phyloP scores from a whole-genome alignment of 1,140 invertebrate species.

The Heliconius hermathena region DNA sequence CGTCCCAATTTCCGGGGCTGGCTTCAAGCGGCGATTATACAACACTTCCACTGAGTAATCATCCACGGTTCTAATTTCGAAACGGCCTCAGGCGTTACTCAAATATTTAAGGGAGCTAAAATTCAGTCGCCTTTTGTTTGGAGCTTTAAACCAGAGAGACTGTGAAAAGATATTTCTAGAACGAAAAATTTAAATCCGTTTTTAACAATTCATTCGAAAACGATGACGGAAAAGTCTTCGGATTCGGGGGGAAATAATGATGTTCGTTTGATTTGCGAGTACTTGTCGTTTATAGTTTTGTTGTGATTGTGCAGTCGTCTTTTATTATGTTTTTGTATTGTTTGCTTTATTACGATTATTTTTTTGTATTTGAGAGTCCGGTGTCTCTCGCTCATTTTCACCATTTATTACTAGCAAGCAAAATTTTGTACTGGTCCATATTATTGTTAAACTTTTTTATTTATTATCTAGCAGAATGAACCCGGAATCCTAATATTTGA shows the following conservation, averaged over 20 bases:
- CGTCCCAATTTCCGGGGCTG: slow-evolving; percentile 36
- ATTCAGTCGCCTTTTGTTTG: slow-evolving; percentile 39
- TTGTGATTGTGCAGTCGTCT: neutral
- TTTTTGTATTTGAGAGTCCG: too few relatives aligned
- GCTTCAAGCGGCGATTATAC: slow-evolving; percentile 37
- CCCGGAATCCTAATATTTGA: too few relatives aligned
- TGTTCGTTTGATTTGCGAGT: neutral
- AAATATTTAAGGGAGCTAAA: slow-evolving; percentile 41
- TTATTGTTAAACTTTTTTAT: too few relatives aligned
- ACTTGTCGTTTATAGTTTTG: neutral
- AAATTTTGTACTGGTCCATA: too few relatives aligned
- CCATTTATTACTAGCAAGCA: too few relatives aligned
- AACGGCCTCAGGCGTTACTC: slow-evolving; percentile 36
- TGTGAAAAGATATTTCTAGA: slow-evolving; percentile 32
- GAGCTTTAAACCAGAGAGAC: slow-evolving; percentile 31
- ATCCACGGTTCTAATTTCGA: slow-evolving; percentile 34
- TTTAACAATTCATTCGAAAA: slow-evolving; percentile 26
- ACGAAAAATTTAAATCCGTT: slow-evolving; percentile 27
- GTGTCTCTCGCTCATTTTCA: too few relatives aligned
- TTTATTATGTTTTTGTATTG: neutral
- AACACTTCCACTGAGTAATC: slow-evolving; percentile 35
- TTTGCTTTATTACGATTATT: neutral
- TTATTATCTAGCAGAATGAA: too few relatives aligned
- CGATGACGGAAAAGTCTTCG: neutral
- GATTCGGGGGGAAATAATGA: slow-evolving; percentile 17